Evolutionary conservation across 2,888 invertebrate species (phyloP), one percentile per base, ranked within the genome.

Genomic region (Leuctra nigra): DNA sequence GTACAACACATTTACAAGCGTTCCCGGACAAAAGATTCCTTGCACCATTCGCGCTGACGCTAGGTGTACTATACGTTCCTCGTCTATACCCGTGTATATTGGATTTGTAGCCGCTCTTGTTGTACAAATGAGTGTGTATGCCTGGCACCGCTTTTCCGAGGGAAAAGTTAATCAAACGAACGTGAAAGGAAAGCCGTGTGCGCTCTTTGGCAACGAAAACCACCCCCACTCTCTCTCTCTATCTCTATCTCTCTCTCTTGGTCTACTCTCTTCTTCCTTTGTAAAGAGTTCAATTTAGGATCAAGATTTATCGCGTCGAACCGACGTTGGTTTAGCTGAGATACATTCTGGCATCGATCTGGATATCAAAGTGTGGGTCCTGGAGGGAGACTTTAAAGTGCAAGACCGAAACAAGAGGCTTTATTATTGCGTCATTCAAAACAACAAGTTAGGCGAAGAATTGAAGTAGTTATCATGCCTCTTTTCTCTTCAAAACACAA

Each of bases 31-130:
- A 60, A 55, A 41, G 55, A 50, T n/a, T 18, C n/a, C 20, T 6
- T 22, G 44, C 44, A 23, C 22, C 22, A 20, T 13, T 4, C 4
- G 20, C 44, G 23, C 20, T 7, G 44, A 44, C 22, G 44, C 23
- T 29, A 44, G 44, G 50, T 50, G n/a, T n/a, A n/a, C n/a, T n/a
- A n/a, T n/a, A n/a, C n/a, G n/a, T n/a, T n/a, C n/a, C n/a, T n/a
- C 33, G 50, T 50, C 33, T 33, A 20, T 50, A 35, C 50, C 33
- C 50, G 50, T 50, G 57, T 57, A 53, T 57, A 57, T 60, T 68
- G 72, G 71, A 73, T 73, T 73, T 73, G 72, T 72, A 70, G 72
- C 70, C 72, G 69, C 70, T 70, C 70, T 68, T 72, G 73, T 73
- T 70, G 72, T 69, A 73, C 73, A 73, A 73, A 73, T 73, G 72